Percentiles rank a stretch among this genome's conserved stretches.
phyloP scores from a whole-genome alignment of 2,113 vertebrate genomes.

The Bolborhynchus lineola region DNA sequence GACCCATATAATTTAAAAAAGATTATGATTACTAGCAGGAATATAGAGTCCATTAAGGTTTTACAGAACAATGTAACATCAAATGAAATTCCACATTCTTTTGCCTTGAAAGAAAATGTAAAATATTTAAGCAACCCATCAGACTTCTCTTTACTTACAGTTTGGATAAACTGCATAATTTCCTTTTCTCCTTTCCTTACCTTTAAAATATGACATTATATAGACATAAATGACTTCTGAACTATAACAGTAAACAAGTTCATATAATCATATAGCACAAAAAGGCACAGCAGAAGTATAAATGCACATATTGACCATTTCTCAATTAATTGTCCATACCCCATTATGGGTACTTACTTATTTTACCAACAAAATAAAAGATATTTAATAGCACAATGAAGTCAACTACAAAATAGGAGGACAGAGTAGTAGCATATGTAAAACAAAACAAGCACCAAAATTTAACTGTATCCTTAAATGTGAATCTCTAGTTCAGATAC shows the following conservation, averaged over 20 bases:
- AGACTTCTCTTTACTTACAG: background rate
- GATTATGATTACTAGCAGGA: background rate
- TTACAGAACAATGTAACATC: background rate
- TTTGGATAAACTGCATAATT: background rate
- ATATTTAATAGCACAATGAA: background rate
- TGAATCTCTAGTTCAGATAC: background rate
- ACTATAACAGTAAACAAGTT: background rate
- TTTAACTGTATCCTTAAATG: background rate
- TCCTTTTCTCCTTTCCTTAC: background rate
- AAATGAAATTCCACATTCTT: background rate
- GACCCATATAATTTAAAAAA: constrained; percentile 4
- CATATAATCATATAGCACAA: background rate
- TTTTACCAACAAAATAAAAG: background rate
- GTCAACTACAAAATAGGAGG: background rate
- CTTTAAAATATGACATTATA: background rate
- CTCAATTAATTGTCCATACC: background rate
- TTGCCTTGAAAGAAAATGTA: background rate
- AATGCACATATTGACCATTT: background rate
- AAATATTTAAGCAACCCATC: background rate
- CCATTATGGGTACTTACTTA: background rate
- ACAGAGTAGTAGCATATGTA: background rate
- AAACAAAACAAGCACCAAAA: background rate
- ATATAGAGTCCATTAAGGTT: background rate
- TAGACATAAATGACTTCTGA: background rate
- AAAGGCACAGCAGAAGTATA: background rate